Evolutionary conservation across 2,113 vertebrate species (phyloP), one percentile per base, ranked within the genome.

Genomic region (Pseudopodoces humilis): DNA sequence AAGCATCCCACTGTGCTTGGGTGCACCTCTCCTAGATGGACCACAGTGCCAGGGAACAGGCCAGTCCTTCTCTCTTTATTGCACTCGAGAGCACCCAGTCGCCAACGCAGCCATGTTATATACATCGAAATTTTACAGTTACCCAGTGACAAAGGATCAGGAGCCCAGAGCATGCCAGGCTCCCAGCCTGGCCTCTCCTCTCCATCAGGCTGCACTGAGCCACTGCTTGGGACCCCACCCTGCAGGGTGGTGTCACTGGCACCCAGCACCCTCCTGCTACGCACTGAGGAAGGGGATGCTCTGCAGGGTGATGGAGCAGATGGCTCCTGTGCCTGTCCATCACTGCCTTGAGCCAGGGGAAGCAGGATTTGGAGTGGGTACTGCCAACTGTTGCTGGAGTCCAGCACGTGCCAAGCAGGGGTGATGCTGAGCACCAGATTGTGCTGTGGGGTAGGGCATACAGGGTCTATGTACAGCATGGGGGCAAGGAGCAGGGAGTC

Each of bases 51-150:
- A 1, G 37, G 50, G 15, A 82, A 63, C 56, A 83, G 87, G 82
- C 79, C 93, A 92, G 90, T 94, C 90, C 90, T 92, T 90, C 55
- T 93, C 1, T 0, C 49, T 97, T 97, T 97, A 97, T 96, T 96
- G 95, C 92, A 93, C 94, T 90, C 11, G 0, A 63, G 82, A 94
- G 93, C 87, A 58, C 74, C 86, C 65, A 6, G 55, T 63, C 0
- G 0, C 89, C 86, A 64, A 17, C 0, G 2, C 14, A 24, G 79
- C 52, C 60, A 9, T 0, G 0, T 81, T 93, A 37, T 14, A 68
- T 78, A 86, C 75, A 86, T 25, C 0, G 2, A 56, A 84, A 83
- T 81, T 83, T 94, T 71, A 94, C 91, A 92, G 19, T 5, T 25
- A 84, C 72, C 71, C 41, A 39, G 16, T 0, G 7, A 28, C 18